phyloP scores from a whole-genome alignment of 2,888 invertebrate species.

The Gari tellinella region DNA sequence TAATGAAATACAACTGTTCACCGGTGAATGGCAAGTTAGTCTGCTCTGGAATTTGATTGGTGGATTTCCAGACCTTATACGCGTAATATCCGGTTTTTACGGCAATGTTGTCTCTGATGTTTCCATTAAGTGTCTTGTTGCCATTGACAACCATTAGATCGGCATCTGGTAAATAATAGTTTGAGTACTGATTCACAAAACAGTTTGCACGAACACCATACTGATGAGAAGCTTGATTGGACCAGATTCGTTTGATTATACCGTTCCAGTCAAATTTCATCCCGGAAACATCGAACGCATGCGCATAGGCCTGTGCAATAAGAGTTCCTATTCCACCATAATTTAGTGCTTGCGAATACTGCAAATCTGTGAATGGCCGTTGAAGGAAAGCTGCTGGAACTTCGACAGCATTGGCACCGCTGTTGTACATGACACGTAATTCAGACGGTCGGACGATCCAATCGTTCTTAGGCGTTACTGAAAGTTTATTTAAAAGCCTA shows the following conservation, averaged over 20 bases:
- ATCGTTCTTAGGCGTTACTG: not conserved
- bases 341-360: conserved; percentile 21
- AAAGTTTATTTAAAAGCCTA: conserved; percentile 4
- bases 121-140: conserved; percentile 31
- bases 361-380: conserved; percentile 8
- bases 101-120: conserved; percentile 20
- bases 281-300: conserved; percentile 27
- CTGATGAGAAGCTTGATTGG: not conserved
- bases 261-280: conserved; percentile 31
- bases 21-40: conserved; percentile 26
- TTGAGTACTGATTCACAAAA: conserved; percentile 26
- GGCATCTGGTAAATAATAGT: conserved; percentile 21
- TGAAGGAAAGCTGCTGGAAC: conserved; percentile 14
- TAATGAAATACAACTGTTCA: conserved; percentile 35
- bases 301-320: conserved; percentile 26
- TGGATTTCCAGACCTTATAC: conserved; percentile 14
- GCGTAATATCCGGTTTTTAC: conserved; percentile 21
- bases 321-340: conserved; percentile 28
- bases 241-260: conserved; percentile 14
- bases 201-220: conserved; percentile 11
- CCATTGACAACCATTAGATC: conserved; percentile 10
- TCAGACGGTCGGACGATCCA: conserved; percentile 17
- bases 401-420: conserved; percentile 17
- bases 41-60: not conserved
- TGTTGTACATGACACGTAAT: conserved; percentile 15